phyloP scores from a whole-genome alignment of 2,888 invertebrate species.

The Pyrgus malvae region DNA sequence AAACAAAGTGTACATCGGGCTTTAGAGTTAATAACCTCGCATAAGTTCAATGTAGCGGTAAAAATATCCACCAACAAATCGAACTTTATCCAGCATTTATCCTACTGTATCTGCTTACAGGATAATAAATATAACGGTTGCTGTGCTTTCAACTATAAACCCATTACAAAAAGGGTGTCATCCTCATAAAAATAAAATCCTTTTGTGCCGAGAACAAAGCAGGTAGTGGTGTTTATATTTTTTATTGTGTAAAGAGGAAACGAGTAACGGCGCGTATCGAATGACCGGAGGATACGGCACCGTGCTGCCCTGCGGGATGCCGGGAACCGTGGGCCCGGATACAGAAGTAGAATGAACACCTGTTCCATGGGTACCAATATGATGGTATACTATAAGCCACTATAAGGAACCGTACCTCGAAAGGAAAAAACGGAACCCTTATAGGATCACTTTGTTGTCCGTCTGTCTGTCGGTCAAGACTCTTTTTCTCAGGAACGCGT shows the following conservation, averaged over 20 bases:
- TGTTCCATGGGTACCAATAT: neutral
- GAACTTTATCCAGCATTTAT: neutral
- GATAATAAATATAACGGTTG: conserved; percentile 21
- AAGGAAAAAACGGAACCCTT: too few relatives aligned
- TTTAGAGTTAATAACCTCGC: neutral
- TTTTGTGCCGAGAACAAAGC: conserved; percentile 17
- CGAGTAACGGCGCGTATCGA: conserved; percentile 13
- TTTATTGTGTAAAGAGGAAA: conserved; percentile 7
- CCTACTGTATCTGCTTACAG: conserved; percentile 10
- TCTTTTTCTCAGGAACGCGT: too few relatives aligned
- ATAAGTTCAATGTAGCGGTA: neutral
- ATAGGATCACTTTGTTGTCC: too few relatives aligned
- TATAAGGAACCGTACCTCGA: too few relatives aligned
- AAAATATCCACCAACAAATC: neutral
- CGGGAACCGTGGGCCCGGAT: neutral
- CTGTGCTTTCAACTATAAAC: conserved; percentile 21
- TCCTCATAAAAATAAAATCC: conserved; percentile 16
- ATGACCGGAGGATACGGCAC: conserved; percentile 4
- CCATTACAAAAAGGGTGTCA: conserved; percentile 15
- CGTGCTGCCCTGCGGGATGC: conserved; percentile 2
- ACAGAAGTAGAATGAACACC: conserved; percentile 4
- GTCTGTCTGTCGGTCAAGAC: too few relatives aligned
- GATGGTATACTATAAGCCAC: too few relatives aligned
- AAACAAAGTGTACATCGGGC: too few relatives aligned
- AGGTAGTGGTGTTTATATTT: conserved; percentile 5